Conservation (phyloP, 2,888 invertebrate genomes). For the Nomada fucata region DNA sequence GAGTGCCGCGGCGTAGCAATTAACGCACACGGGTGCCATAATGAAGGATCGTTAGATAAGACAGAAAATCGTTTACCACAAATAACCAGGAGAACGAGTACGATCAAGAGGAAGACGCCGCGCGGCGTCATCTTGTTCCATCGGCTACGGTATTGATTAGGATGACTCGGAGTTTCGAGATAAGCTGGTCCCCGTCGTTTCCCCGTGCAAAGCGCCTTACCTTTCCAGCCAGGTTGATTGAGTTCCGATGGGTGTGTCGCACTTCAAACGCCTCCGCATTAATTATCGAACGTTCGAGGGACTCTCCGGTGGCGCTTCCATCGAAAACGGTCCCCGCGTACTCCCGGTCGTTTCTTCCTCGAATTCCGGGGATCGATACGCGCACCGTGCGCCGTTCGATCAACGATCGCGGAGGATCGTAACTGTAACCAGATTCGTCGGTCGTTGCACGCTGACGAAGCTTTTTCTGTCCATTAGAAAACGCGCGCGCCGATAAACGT, state of each 20-base stretch:
- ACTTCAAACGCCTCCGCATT: constrained; percentile 81
- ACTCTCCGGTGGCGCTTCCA: constrained; percentile 56
- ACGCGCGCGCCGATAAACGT: background rate
- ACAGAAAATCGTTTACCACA: constrained; percentile 23
- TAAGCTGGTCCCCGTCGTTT: constrained; percentile 71
- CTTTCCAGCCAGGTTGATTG: constrained; percentile 78
- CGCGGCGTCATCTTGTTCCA: constrained; percentile 73
- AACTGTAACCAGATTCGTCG: constrained; percentile 1
- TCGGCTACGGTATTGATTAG: constrained; percentile 79
- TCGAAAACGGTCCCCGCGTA: constrained; percentile 52
- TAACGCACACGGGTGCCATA: background rate
- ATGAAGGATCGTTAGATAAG: background rate
- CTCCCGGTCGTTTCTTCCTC: constrained; percentile 23
- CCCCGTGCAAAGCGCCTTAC: constrained; percentile 62
- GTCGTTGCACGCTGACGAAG: background rate
- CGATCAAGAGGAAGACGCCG: constrained; percentile 47
- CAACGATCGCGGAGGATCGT: constrained; percentile 9
- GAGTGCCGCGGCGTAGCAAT: too few relatives aligned
- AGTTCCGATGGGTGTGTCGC: constrained; percentile 81
- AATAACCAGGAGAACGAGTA: background rate
- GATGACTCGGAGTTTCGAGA: constrained; percentile 80
- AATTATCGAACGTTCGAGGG: constrained; percentile 76
- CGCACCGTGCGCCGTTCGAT: background rate
- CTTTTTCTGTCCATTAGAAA: background rate
- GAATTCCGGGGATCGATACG: constrained; percentile 25